Evolutionary conservation across 2,888 invertebrate genomes (phyloP).

Genomic region (Luffia ferchaultella): DNA sequence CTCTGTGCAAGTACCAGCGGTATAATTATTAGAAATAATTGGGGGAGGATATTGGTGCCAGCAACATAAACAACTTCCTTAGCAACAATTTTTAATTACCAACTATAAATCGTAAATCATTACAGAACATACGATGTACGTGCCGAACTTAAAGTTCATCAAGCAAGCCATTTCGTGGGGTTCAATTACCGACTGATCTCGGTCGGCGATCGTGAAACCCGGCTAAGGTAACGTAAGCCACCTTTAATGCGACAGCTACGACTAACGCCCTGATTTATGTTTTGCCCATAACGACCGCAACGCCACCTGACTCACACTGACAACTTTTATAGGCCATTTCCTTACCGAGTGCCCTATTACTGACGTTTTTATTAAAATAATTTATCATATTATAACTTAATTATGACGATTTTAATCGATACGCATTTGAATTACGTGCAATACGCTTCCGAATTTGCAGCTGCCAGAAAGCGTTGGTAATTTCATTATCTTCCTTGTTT

Average conservation of each 20-base stretch:
- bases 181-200: not conserved
- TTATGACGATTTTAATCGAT: not conserved
- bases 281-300: not conserved
- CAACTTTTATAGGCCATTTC: slow-evolving; percentile 6
- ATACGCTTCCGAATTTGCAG: not conserved
- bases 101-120: not conserved
- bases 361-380: not conserved
- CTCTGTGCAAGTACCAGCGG: too few relatives aligned
- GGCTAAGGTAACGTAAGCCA: not conserved
- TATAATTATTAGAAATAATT: too few relatives aligned
- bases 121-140: not conserved
- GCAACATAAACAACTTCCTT: too few relatives aligned
- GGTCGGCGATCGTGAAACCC: not conserved
- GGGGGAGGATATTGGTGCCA: too few relatives aligned
- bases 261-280: not conserved
- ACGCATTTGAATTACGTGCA: not conserved
- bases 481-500: not conserved
- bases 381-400: not conserved
- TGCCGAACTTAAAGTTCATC: not conserved
- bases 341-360: not conserved
- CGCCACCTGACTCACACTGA: not conserved
- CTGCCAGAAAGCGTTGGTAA: not conserved
- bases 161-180: not conserved
- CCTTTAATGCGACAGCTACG: not conserved
- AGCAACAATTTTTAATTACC: too few relatives aligned